phyloP scores from a whole-genome alignment of 2,797 vertebrate genomes.

The Anableps anableps region DNA sequence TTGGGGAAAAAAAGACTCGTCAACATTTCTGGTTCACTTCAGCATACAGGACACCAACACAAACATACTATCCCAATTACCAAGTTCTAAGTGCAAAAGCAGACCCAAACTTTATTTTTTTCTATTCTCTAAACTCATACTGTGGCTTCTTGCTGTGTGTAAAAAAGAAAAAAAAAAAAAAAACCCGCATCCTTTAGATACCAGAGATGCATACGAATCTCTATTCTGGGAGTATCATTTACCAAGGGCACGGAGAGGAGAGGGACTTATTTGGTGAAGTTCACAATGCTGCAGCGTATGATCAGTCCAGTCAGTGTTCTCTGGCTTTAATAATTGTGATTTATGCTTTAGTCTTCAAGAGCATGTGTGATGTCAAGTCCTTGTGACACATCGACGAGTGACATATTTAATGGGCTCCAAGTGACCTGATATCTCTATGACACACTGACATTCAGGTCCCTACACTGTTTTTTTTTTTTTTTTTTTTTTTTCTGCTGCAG shows the following conservation, averaged over 20 bases:
- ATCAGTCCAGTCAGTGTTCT: constrained; percentile 72
- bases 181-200: constrained; percentile 58
- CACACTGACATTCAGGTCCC: constrained; percentile 49
- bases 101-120: constrained; percentile 48
- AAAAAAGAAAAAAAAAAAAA: constrained; percentile 47
- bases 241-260: constrained; percentile 68
- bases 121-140: constrained; percentile 46
- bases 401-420: constrained; percentile 68
- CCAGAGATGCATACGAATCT: constrained; percentile 64
- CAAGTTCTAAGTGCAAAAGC: constrained; percentile 51
- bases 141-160: constrained; percentile 49
- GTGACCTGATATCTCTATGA: constrained; percentile 71
- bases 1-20: not conserved
- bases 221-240: constrained; percentile 80
- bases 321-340: constrained; percentile 80
- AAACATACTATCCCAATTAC: constrained; percentile 63
- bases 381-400: constrained; percentile 63
- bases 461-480: constrained; percentile 50
- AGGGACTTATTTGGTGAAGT: constrained; percentile 69
- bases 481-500: constrained; percentile 45
- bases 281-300: constrained; percentile 43
- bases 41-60: constrained; percentile 10
- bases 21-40: not conserved
- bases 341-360: constrained; percentile 74
- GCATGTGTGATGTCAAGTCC: constrained; percentile 66